Evolutionary conservation across 2,888 invertebrate genomes (phyloP).

Genomic region (Trissonchulus sp.): DNA sequence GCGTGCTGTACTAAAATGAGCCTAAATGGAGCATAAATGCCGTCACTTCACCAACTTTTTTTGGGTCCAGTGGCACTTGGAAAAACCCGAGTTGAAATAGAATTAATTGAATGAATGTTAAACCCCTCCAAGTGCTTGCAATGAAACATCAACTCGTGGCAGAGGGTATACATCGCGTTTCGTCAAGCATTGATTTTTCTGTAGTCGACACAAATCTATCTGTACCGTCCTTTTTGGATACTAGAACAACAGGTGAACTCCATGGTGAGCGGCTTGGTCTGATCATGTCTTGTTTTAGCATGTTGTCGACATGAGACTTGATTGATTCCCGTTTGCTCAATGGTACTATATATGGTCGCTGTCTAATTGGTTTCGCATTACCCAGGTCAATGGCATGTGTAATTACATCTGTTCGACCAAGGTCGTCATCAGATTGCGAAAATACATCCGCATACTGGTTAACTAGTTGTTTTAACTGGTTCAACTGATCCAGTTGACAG

Average conservation of each 20-base stretch:
- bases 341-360: slow-evolving; percentile 31
- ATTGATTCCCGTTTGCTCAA: slow-evolving; percentile 30
- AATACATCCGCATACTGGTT: slow-evolving; percentile 32
- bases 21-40: background rate
- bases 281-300: slow-evolving; percentile 33
- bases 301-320: slow-evolving; percentile 33
- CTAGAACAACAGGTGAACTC: slow-evolving; percentile 38
- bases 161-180: too few relatives aligned
- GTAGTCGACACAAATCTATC: slow-evolving; percentile 41
- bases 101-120: background rate
- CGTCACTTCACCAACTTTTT: background rate
- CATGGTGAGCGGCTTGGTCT: slow-evolving; percentile 33
- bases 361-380: slow-evolving; percentile 32
- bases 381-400: slow-evolving; percentile 34
- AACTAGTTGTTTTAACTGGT: too few relatives aligned
- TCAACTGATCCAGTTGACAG: too few relatives aligned
- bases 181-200: slow-evolving; percentile 40
- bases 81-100: background rate
- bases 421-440: slow-evolving; percentile 18
- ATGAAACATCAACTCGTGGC: too few relatives aligned
- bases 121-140: slow-evolving; percentile 34
- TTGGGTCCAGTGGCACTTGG: background rate
- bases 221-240: slow-evolving; percentile 35
- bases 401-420: slow-evolving; percentile 28
- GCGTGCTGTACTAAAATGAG: slow-evolving; percentile 4